Conservation (phyloP, 2,888 invertebrate genomes). For the Blera fallax region DNA sequence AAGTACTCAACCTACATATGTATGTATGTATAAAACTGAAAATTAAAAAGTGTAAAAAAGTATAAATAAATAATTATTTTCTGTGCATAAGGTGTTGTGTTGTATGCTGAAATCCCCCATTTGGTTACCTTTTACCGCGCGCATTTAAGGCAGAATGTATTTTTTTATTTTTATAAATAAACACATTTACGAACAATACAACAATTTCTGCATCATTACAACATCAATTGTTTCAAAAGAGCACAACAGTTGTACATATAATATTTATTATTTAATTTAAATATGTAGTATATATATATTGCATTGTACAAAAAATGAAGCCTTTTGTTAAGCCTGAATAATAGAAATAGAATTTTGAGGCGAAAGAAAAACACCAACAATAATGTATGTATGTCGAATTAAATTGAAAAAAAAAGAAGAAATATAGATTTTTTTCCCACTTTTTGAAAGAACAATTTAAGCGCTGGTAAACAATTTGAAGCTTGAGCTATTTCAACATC, state of each 20-base stretch:
- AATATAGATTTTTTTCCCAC: neutral
- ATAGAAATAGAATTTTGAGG: slow-evolving; percentile 20
- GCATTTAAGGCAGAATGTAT: slow-evolving; percentile 11
- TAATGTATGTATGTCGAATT: neutral
- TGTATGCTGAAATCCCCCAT: slow-evolving; percentile 71
- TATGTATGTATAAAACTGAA: neutral
- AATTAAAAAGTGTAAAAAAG: neutral
- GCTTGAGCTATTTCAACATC: slow-evolving; percentile 26
- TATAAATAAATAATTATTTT: slow-evolving; percentile 2
- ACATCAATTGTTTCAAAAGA: slow-evolving; percentile 44
- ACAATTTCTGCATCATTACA: slow-evolving; percentile 51
- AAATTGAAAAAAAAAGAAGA: neutral
- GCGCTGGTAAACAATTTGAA: slow-evolving; percentile 33
- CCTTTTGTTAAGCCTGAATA: slow-evolving; percentile 18
- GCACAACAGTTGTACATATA: slow-evolving; percentile 35
- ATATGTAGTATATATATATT: slow-evolving; percentile 5
- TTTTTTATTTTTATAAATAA: neutral
- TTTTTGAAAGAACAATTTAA: slow-evolving; percentile 38
- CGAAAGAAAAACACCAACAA: slow-evolving; percentile 48
- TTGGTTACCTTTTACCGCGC: slow-evolving; percentile 52
- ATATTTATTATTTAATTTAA: neutral
- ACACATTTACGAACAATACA: slow-evolving; percentile 51
- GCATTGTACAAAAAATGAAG: slow-evolving; percentile 18
- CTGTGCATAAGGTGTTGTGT: slow-evolving; percentile 58
- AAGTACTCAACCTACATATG: neutral